phyloP scores from a whole-genome alignment of 2,888 invertebrate species.

The Hypolimnas misippus region DNA sequence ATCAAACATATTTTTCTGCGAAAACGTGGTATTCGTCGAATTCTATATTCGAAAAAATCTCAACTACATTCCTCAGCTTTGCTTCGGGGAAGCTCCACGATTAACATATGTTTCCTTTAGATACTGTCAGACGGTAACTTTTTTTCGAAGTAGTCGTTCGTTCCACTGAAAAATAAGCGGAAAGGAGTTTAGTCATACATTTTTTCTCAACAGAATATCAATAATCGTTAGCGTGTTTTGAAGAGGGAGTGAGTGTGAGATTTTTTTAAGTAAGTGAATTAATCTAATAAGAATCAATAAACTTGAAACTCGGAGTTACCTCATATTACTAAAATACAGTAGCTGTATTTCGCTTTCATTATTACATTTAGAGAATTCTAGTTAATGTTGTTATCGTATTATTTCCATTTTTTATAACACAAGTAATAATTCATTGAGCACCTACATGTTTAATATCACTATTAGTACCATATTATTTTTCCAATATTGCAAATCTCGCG shows the following conservation, averaged over 20 bases:
- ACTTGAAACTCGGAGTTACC: no score
- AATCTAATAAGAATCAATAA: no score
- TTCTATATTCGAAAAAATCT: constrained; percentile 8
- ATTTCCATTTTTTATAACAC: no score
- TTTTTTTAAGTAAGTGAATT: not conserved
- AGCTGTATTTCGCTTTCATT: no score
- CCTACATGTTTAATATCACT: not conserved
- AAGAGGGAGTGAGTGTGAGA: not conserved
- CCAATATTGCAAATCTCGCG: constrained; percentile 62
- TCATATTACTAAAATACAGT: no score
- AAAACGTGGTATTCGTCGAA: constrained; percentile 3
- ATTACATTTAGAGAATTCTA: no score
- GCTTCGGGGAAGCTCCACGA: constrained; percentile 46
- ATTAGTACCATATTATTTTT: not conserved
- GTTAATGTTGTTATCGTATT: no score
- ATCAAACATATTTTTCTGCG: not conserved
- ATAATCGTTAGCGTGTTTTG: not conserved
- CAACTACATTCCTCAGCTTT: constrained; percentile 44
- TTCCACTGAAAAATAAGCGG: constrained; percentile 52
- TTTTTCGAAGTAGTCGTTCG: constrained; percentile 50
- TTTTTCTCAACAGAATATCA: constrained; percentile 7
- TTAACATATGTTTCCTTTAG: constrained; percentile 61
- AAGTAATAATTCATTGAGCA: no score
- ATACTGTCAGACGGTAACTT: constrained; percentile 52
- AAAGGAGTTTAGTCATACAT: constrained; percentile 33